Percentiles rank a stretch among this genome's conserved stretches.
Conservation (phyloP, 2,797 vertebrate genomes). For the Halcyon smyrnensis region DNA sequence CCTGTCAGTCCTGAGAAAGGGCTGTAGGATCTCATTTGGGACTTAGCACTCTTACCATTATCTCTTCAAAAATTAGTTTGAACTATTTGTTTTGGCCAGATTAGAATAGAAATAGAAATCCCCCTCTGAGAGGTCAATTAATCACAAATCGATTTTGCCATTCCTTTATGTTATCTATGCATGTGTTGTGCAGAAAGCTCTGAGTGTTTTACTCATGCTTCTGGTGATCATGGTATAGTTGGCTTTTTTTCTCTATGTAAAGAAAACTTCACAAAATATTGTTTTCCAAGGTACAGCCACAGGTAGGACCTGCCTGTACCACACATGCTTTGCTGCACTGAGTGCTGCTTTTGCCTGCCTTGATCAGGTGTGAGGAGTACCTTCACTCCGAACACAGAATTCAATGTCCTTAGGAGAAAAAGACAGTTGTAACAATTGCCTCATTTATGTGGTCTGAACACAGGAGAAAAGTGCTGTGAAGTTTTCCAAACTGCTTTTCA, state of each 20-base stretch:
- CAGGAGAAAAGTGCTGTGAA: not conserved
- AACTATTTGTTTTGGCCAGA: not conserved
- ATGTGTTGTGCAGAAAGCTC: not conserved
- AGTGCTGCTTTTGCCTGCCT: not conserved
- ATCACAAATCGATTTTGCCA: not conserved
- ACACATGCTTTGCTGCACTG: not conserved
- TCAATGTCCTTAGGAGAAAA: not conserved
- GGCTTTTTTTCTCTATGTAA: not conserved
- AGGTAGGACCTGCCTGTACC: not conserved
- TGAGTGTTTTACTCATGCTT: not conserved
- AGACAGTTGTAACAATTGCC: not conserved
- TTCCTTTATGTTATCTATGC: not conserved
- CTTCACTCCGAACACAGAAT: not conserved
- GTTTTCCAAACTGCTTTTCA: not conserved
- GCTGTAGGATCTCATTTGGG: not conserved
- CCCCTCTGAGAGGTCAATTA: rapidly evolving
- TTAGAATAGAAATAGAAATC: not conserved
- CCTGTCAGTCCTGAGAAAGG: not conserved
- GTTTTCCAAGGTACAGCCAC: not conserved
- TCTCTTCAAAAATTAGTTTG: not conserved
- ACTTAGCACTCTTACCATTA: not conserved
- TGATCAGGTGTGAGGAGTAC: rapidly evolving
- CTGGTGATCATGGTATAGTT: not conserved
- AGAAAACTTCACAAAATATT: not conserved
- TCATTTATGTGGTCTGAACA: not conserved